Base-by-base conservation (phyloP, 2,797 vertebrate species). In the Takifugu rubripes region DNA sequence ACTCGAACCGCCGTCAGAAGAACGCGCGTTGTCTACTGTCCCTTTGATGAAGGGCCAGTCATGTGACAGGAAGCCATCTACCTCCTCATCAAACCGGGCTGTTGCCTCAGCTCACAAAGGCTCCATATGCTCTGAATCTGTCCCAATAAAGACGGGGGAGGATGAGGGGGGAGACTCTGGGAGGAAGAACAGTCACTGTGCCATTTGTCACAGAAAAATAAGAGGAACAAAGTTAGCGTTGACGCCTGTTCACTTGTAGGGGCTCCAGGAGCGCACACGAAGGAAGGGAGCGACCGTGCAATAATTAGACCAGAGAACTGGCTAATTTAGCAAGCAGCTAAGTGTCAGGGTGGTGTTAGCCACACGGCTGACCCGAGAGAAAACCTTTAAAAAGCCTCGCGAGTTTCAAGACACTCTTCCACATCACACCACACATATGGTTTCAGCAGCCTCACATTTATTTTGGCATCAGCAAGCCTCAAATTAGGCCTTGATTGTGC, bases 81-180 rank as follows among this genome's bases (percentile, higher is more conserved):
- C 43, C 0, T 12, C 61, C 62, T 57, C 55, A 52, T 70, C 33
- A 31, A 58, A 54, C 16, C 25, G 54, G 17, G 16, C 64, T 54
- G 52, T 61, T 15, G 5, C 61, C 67, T 72, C 61, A 25, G 42
- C 84, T 79, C 61, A 58, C 65, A 44, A 44, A 58, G 47, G 58
- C 71, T 64, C 76, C 64, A 61, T 65, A 81, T 75, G 76, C 66
- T 68, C 47, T 16, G 42, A 11, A 66, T 71, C 59, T 70, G 62
- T 73, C 73, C 49, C 66, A 60, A 25, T 49, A 5, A 40, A 65
- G 61, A 54, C 49, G 55, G 49, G 54, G 27, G 64, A 5, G 40
- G 49, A 70, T 53, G 36, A 63, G 60, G 51, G 54, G 25, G 65
- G 44, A 54, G 59, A 47, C 64, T 52, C 63, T 43, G 49, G 33